Conservation (phyloP, 2,888 invertebrate genomes). For the Xestia rhomboidea region DNA sequence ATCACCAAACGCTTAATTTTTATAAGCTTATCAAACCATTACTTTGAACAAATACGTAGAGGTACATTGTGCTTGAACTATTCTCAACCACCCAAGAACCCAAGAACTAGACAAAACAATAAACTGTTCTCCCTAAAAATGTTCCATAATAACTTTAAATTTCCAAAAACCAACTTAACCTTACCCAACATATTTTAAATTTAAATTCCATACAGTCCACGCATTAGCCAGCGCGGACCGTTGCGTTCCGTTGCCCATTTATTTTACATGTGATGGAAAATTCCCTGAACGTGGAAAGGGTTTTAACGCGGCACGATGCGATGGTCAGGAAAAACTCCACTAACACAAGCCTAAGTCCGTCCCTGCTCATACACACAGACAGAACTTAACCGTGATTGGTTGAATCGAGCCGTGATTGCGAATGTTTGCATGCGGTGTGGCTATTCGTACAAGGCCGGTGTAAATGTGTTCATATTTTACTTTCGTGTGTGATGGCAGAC, state of each 20-base stretch:
- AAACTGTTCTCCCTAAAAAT: not conserved
- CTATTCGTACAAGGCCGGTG: not conserved
- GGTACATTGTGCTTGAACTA: not conserved
- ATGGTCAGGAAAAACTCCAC: conserved; percentile 46
- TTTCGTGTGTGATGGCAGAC: conserved; percentile 40
- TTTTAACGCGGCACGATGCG: conserved; percentile 42
- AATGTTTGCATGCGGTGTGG: conserved; percentile 21
- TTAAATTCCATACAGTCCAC: conserved; percentile 61
- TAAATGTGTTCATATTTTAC: not conserved
- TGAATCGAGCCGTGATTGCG: not conserved
- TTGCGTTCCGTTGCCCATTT: conserved; percentile 55
- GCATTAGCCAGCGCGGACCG: conserved; percentile 39
- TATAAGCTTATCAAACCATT: not conserved
- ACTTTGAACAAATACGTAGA: not conserved
- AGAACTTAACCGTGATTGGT: conserved; percentile 28
- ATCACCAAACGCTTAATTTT: not conserved
- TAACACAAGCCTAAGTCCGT: conserved; percentile 28
- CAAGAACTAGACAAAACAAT: not conserved
- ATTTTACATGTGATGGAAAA: conserved; percentile 70
- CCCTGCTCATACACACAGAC: conserved; percentile 31
- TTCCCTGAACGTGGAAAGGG: conserved; percentile 64
- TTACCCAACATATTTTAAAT: conserved; percentile 47
- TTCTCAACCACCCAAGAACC: not conserved
- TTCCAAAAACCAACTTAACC: conserved; percentile 20
- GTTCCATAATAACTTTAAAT: not conserved